These are phyloP conservation scores for Rhabdophis nuchalis DNA, from an alignment of 2,797 vertebrate species.

Conservation along the genomic window DNA sequence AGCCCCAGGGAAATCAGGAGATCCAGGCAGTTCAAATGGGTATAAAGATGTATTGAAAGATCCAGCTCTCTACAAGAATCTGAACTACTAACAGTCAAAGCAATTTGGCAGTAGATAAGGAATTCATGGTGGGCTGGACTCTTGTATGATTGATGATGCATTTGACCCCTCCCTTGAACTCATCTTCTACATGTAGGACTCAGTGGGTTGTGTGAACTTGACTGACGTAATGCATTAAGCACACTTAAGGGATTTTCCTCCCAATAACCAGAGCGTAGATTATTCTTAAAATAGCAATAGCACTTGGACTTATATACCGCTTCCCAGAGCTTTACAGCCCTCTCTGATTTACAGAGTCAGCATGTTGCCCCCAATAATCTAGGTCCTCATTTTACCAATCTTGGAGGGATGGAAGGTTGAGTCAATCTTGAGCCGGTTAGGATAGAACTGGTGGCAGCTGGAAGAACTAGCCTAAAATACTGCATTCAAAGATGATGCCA, in stretches of 20 bases:
- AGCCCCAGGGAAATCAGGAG: not conserved
- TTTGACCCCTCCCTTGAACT: not conserved
- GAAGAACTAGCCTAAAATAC: not conserved
- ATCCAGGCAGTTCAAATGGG: not conserved
- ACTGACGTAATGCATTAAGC: not conserved
- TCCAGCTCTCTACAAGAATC: not conserved
- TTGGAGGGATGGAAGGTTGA: not conserved
- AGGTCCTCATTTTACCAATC: not conserved
- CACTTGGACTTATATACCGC: not conserved
- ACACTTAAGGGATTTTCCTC: not conserved
- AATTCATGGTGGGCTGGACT: not conserved
- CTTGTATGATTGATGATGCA: not conserved
- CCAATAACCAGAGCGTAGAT: not conserved
- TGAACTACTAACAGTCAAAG: not conserved
- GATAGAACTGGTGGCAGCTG: not conserved
- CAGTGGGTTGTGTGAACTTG: not conserved
- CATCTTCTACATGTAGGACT: not conserved
- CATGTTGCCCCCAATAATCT: not conserved
- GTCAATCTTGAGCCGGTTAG: not conserved
- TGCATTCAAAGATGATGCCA: not conserved
- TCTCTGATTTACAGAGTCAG: not conserved
- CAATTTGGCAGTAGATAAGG: not conserved
- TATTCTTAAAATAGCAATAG: not conserved
- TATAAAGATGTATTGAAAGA: not conserved
- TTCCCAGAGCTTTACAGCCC: not conserved